Evolutionary conservation across 2,888 invertebrate species (phyloP), one percentile per base, ranked within the genome.

Genomic region (Parthenolecanium corni): DNA sequence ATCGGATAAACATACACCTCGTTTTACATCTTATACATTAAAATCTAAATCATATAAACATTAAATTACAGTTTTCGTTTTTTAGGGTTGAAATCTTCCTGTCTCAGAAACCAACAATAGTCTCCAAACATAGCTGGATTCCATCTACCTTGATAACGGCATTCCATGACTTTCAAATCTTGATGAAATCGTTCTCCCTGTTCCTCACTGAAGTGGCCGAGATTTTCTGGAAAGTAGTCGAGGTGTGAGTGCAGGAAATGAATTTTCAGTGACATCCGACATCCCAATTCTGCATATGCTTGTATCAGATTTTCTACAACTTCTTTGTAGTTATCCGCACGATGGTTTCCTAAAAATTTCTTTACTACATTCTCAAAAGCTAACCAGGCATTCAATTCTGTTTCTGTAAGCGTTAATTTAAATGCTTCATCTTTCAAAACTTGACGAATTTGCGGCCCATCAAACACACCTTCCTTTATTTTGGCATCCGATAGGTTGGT

Each of bases 181-280:
- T 46, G 46, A 46, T 46, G 46, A 46, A 46, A 74, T 21, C 72
- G 65, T 68, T 73, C 72, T 24, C 71, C 70, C 36, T 73, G 73
- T 64, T 73, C 71, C 62, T 72, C 71, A 65, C 71, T 71, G 25
- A 69, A 67, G 62, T 66, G 70, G 54, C 71, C 71, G 46, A 70
- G 66, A 68, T 73, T 74, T 67, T 71, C 67, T 14, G 71, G 71
- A 67, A 74, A 74, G 64, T 68, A 69, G 65, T 72, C 69, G 38
- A 73, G 57, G 66, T 73, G 71, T 25, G 67, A 70, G 65, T 71
- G 64, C 40, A 73, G 68, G 66, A 70, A 72, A 67, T 73, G 71
- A n/a, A 72, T 65, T 66, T 73, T 72, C 9, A 71, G 62, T 38
- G 68, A 69, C 72, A 73, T 73, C 36, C 68, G 68, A 64, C 70